These are phyloP conservation scores for Limenitis camilla DNA, from an alignment of 2,888 invertebrate genomes.

Conservation along the genomic window DNA sequence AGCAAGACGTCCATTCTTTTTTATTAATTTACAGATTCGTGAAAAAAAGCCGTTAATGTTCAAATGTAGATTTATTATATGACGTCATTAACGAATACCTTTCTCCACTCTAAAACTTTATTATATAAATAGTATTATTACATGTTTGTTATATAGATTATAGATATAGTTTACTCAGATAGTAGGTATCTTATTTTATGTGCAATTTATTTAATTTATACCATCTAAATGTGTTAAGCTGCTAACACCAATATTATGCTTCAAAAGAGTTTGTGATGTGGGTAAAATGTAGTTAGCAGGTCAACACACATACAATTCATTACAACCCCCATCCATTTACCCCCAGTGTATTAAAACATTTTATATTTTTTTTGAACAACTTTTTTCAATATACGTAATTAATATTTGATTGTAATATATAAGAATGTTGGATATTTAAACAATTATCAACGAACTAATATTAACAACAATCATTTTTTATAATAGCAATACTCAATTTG, in stretches of 20 bases:
- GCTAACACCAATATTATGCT: background rate
- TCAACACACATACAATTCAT: no score
- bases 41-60: no score
- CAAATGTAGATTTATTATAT: no score
- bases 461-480: background rate
- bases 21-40: no score
- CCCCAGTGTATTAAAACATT: no score
- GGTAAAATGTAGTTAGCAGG: no score
- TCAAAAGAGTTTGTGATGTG: no score
- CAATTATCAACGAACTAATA: slow-evolving; percentile 17
- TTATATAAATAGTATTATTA: slow-evolving; percentile 20
- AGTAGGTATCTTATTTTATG: slow-evolving; percentile 9
- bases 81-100: no score
- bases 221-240: background rate
- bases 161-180: slow-evolving; percentile 21
- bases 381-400: slow-evolving; percentile 4
- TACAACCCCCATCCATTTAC: no score
- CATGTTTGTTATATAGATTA: slow-evolving; percentile 22
- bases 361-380: slow-evolving; percentile 6
- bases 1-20: no score
- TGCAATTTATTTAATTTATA: slow-evolving; percentile 13
- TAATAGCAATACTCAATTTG: no score
- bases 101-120: slow-evolving; percentile 9
- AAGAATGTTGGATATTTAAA: slow-evolving; percentile 10
- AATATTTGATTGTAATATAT: slow-evolving; percentile 5